Evolutionary conservation across 2,888 invertebrate genomes (phyloP).

Genomic region (Drosophila engyochracea): DNA sequence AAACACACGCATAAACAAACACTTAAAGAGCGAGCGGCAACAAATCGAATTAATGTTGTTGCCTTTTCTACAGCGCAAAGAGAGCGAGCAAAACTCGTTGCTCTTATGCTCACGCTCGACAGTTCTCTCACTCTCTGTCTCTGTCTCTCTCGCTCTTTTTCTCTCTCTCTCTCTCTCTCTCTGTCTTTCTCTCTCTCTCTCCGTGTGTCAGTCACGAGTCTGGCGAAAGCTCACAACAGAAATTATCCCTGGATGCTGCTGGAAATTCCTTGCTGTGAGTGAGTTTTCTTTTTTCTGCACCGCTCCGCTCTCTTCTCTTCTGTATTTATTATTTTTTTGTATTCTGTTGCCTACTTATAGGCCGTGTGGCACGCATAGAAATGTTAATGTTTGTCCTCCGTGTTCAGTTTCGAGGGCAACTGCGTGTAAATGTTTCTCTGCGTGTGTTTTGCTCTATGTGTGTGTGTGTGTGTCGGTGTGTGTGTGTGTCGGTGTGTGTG

Average conservation of each 20-base stretch:
- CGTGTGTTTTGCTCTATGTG: conserved; percentile 5
- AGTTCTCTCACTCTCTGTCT: conserved; percentile 11
- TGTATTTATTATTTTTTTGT: conserved; percentile 11
- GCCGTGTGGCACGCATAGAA: conserved; percentile 71
- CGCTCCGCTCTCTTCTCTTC: background rate
- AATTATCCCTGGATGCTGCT: conserved; percentile 80
- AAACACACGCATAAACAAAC: conserved; percentile 76
- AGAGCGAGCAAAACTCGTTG: conserved; percentile 28
- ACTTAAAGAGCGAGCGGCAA: conserved; percentile 71
- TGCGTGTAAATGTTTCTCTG: conserved; percentile 22
- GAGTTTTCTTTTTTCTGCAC: conserved; percentile 11
- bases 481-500: background rate
- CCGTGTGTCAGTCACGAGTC: conserved; percentile 50
- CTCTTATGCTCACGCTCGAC: conserved; percentile 4
- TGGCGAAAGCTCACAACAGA: conserved; percentile 71
- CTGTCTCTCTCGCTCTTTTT: conserved; percentile 8
- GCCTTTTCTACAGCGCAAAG: conserved; percentile 40
- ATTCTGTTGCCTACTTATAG: conserved; percentile 68
- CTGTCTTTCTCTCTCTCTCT: background rate
- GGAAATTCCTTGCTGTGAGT: conserved; percentile 61
- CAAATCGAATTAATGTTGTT: conserved; percentile 71
- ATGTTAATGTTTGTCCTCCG: conserved; percentile 76
- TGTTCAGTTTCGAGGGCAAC: conserved; percentile 59
- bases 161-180: background rate
- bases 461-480: conserved; percentile 14